Evolutionary conservation across 1,140 invertebrate species (phyloP).

Genomic region (Calliphora vicina): DNA sequence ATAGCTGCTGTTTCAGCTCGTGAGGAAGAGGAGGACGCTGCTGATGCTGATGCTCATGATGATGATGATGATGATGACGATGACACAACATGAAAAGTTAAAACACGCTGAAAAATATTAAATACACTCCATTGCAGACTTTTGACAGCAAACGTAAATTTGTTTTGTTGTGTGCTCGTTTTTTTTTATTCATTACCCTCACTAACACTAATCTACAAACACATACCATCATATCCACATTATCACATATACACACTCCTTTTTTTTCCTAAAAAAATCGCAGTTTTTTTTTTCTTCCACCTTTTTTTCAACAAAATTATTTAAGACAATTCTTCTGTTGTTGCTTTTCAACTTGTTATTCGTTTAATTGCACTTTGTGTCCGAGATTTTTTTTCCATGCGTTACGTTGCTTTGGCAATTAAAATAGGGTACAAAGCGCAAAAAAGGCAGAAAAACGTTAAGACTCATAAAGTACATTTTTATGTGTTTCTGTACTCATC

Average conservation of each 20-base stretch:
- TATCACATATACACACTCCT: constrained; percentile 23
- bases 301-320: not conserved
- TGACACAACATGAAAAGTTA: constrained; percentile 63
- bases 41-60: constrained; percentile 10
- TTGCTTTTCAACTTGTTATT: constrained; percentile 37
- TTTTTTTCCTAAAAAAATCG: not conserved
- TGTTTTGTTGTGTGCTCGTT: constrained; percentile 34
- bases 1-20: not conserved
- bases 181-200: not conserved
- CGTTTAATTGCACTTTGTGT: constrained; percentile 56
- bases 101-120: constrained; percentile 62
- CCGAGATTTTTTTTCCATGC: not conserved
- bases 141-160: constrained; percentile 62
- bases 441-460: constrained; percentile 36
- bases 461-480: constrained; percentile 57
- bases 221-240: not conserved
- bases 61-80: constrained; percentile 53
- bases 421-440: constrained; percentile 51
- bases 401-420: constrained; percentile 52
- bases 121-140: constrained; percentile 61
- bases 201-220: not conserved
- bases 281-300: not conserved
- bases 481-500: constrained; percentile 43
- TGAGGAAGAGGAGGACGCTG: not conserved
- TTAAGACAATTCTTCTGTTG: constrained; percentile 6